Conservation (phyloP, 1,140 invertebrate genomes). For the Ceratoteleas bidentatus region DNA sequence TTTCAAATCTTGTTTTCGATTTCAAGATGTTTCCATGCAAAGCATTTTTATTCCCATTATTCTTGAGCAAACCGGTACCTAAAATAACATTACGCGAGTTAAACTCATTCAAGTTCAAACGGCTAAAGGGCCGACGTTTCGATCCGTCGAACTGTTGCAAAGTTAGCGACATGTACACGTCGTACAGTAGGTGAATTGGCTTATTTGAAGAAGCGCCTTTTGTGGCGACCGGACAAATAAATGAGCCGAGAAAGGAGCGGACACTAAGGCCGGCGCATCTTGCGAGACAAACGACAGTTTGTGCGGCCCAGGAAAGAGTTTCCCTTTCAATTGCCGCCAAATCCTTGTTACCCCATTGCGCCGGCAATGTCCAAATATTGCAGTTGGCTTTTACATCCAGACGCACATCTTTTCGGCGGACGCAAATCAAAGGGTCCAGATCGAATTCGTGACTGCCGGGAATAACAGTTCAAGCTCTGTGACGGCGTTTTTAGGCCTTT, state of each 20-base stretch:
- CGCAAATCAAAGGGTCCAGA: constrained; percentile 25
- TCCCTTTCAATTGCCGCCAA: constrained; percentile 44
- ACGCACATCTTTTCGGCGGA: constrained; percentile 12
- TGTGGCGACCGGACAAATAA: constrained; percentile 42
- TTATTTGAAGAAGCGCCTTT: constrained; percentile 50
- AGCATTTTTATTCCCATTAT: too few species aligned
- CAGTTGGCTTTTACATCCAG: constrained; percentile 42
- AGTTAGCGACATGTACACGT: constrained; percentile 28
- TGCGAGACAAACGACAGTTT: constrained; percentile 47
- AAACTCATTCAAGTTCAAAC: constrained; percentile 1
- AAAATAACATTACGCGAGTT: too few species aligned
- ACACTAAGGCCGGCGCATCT: constrained; percentile 29
- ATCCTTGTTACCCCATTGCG: constrained; percentile 40
- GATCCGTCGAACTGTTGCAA: constrained; percentile 47
- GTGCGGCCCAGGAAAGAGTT: constrained; percentile 25
- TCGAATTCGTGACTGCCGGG: too few species aligned
- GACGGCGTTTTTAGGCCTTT: too few species aligned
- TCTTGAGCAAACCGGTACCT: too few species aligned
- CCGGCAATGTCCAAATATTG: constrained; percentile 57
- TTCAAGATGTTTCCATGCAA: too few species aligned
- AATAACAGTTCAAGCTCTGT: too few species aligned
- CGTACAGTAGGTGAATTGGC: constrained; percentile 43
- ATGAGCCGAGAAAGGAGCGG: constrained; percentile 32
- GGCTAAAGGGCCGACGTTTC: constrained; percentile 3
- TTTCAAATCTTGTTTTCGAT: too few species aligned